Conservation (phyloP, 2,888 invertebrate genomes). For the Trachelus troglodyta region DNA sequence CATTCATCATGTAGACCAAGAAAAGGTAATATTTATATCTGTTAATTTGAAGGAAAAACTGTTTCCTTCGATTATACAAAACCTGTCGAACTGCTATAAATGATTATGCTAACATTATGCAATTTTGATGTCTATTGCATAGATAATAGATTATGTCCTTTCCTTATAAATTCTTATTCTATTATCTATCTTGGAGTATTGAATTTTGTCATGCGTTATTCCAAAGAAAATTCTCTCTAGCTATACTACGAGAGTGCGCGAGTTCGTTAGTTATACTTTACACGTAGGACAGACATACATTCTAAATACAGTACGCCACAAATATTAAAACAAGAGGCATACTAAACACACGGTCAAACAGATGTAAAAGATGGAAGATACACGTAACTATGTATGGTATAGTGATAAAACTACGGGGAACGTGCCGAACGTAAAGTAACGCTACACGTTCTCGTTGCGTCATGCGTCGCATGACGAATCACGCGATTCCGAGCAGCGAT, state of each 20-base stretch:
- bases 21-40: not conserved
- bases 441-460: conserved; percentile 4
- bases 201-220: conserved; percentile 1
- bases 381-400: not conserved
- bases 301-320: not conserved
- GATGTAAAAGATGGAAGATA: not conserved
- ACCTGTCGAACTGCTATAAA: not conserved
- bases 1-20: not conserved
- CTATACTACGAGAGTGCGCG: not conserved
- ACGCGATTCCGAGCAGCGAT: conserved; percentile 19
- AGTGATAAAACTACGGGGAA: not conserved
- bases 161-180: not conserved
- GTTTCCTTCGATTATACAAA: not conserved
- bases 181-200: not conserved
- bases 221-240: conserved; percentile 1
- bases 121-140: not conserved
- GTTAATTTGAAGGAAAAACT: not conserved
- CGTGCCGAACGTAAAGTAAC: not conserved
- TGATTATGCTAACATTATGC: not conserved
- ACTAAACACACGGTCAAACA: not conserved
- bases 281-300: not conserved
- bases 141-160: not conserved
- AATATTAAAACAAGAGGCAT: not conserved
- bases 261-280: not conserved
- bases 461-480: conserved; percentile 21